Base-by-base conservation (phyloP, 1,140 invertebrate species). In the Drosophila ogumai region DNA sequence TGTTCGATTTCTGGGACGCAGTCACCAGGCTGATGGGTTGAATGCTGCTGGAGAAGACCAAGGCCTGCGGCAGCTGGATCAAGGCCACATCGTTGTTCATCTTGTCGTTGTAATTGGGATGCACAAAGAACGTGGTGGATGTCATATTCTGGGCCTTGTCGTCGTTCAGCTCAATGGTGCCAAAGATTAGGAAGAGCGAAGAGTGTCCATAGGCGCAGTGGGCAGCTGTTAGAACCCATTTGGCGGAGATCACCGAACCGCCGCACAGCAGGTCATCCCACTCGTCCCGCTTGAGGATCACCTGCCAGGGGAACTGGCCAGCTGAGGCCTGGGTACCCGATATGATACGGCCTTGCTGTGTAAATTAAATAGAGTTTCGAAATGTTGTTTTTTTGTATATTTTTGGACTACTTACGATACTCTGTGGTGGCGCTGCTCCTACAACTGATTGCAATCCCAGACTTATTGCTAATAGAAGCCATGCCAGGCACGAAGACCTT, bases 221-320 rank as follows among this genome's bases (percentile, higher is more conserved):
- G 25, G 94, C 94, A 0, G 94, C 95, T 1, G 94, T 95, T 12
- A 95, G 72, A 12, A 95, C 93, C 88, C 93, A 95, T 28, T 67
- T 79, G 31, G 65, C 46, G 4, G 93, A 94, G 64, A 95, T 94
- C 17, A 95, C 92, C 6, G 94, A 94, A 12, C 93, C 94, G 13
- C 95, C 95, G 82, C 95, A 96, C 3, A 85, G 55, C 15, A 92
- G 15, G 68, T 82, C 81, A 19, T 91, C 86, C 49, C 65, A 69
- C 25, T 81, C 80, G 60, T 88, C 82, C 0, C 76, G 67, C 50
- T 88, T 92, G 1, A 92, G 25, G 36, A 92, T 88, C 19, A 92
- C 91, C 49, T 92, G 91, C 91, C 91, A 92, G 2, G 91, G 91
- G 44, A 92, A 90, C 64, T 92, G 85, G 0, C 80, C 88, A 1